These are phyloP conservation scores for Nannobrachium achirus DNA, from an alignment of 2,113 vertebrate genomes.

Conservation along the genomic window DNA sequence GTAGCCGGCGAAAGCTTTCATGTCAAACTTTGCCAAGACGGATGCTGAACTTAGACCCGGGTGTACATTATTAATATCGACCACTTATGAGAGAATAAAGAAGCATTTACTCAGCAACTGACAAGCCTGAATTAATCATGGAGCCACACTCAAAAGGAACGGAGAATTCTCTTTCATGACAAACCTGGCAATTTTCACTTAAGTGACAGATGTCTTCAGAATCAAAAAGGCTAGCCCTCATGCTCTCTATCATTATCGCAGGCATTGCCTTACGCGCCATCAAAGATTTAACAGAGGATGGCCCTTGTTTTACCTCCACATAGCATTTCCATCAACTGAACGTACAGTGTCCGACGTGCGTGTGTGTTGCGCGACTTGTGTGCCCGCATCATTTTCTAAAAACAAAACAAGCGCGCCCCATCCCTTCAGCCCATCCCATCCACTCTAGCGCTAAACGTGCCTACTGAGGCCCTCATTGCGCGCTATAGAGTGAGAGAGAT, in stretches of 20 bases:
- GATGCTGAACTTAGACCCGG: constrained; percentile 64
- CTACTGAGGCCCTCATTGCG: too few relatives aligned
- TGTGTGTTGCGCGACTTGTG: too few relatives aligned
- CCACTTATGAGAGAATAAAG: constrained; percentile 77
- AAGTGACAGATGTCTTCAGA: constrained; percentile 71
- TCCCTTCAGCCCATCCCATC: too few relatives aligned
- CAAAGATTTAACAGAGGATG: constrained; percentile 56
- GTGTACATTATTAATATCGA: constrained; percentile 78
- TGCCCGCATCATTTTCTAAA: too few relatives aligned
- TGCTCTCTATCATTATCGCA: constrained; percentile 46
- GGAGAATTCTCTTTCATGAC: constrained; percentile 63
- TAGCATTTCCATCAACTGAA: constrained; percentile 28
- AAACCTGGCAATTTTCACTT: constrained; percentile 67
- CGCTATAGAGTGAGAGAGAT: too few relatives aligned
- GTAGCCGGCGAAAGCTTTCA: constrained; percentile 44
- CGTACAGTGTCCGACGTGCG: constrained; percentile 3
- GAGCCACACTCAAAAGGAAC: constrained; percentile 52
- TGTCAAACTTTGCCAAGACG: constrained; percentile 72
- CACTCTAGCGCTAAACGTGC: too few relatives aligned
- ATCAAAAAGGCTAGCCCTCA: constrained; percentile 32
- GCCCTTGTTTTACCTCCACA: constrained; percentile 40
- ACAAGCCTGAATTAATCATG: constrained; percentile 79
- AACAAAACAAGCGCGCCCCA: too few relatives aligned
- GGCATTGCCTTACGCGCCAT: constrained; percentile 49
- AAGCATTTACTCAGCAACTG: constrained; percentile 72